Evolutionary conservation across 2,888 invertebrate species (phyloP).

Genomic region (Neria commutata): DNA sequence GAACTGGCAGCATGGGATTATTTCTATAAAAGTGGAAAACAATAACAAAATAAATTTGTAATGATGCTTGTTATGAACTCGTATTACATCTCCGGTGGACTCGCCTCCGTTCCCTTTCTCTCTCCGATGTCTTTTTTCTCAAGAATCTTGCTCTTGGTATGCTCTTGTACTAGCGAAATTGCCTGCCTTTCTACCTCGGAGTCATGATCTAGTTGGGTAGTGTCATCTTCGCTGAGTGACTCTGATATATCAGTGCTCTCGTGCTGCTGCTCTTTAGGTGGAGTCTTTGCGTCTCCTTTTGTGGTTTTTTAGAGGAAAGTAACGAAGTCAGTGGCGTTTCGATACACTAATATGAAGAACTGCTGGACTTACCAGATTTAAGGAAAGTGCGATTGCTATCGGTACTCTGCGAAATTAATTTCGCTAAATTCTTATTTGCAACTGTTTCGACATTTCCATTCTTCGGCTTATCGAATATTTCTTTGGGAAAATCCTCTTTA

Average conservation of each 20-base stretch:
- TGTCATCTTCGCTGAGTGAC: conserved; percentile 41
- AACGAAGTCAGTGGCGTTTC: no score
- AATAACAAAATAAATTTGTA: neutral
- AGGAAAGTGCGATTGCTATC: conserved; percentile 35
- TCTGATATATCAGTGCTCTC: conserved; percentile 47
- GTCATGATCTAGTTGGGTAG: conserved; percentile 12
- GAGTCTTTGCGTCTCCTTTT: conserved; percentile 23
- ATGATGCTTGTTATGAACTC: no score
- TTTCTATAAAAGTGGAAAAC: conserved; percentile 4
- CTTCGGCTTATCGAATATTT: no score
- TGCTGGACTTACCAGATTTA: conserved; percentile 14
- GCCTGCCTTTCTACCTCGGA: conserved; percentile 5
- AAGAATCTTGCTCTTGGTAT: conserved; percentile 25
- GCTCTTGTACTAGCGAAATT: neutral
- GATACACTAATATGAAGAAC: neutral
- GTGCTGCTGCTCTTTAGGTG: conserved; percentile 31
- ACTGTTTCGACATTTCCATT: neutral
- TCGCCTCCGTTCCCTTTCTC: no score
- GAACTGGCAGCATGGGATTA: conserved; percentile 22
- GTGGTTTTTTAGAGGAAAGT: conserved; percentile 2
- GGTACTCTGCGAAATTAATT: conserved; percentile 18
- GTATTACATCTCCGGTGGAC: no score
- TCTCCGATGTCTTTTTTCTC: no score
- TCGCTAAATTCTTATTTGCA: neutral
- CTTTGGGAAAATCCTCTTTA: no score